Percentiles rank a stretch among this genome's conserved stretches.
phyloP scores from a whole-genome alignment of 2,113 vertebrate genomes.

The Zapus hudsonius region DNA sequence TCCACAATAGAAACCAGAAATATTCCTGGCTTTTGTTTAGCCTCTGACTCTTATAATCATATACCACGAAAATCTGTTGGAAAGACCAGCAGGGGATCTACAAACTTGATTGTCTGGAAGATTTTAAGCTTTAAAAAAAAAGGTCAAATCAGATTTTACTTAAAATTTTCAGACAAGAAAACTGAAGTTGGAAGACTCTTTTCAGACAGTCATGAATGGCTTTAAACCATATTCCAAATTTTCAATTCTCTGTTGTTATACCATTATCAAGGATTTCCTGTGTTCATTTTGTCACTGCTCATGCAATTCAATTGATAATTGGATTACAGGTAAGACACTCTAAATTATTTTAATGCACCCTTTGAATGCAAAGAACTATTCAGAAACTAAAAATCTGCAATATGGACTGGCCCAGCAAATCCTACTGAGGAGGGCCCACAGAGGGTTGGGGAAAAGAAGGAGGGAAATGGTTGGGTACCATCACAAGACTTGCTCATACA shows the following conservation, averaged over 20 bases:
- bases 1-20: conserved; percentile 53
- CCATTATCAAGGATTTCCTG: background rate
- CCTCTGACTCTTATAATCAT: conserved; percentile 41
- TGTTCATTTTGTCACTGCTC: background rate
- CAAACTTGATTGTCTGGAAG: conserved; percentile 49
- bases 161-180: conserved; percentile 40
- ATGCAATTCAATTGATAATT: background rate
- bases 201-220: conserved; percentile 23
- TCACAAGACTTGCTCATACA: no score
- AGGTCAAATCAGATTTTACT: conserved; percentile 47
- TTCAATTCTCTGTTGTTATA: background rate
- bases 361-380: background rate
- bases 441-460: no score
- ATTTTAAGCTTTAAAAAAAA: conserved; percentile 57
- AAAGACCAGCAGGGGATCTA: conserved; percentile 28
- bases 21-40: conserved; percentile 51
- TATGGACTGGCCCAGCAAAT: no score
- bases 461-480: no score
- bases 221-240: conserved; percentile 10
- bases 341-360: conserved; percentile 14
- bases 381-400: background rate
- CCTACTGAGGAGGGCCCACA: no score
- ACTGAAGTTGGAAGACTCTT: conserved; percentile 31
- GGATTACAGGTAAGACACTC: background rate
- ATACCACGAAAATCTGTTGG: conserved; percentile 34